Evolutionary conservation across 2,797 vertebrate species (phyloP).

Genomic region (Emys orbicularis): DNA sequence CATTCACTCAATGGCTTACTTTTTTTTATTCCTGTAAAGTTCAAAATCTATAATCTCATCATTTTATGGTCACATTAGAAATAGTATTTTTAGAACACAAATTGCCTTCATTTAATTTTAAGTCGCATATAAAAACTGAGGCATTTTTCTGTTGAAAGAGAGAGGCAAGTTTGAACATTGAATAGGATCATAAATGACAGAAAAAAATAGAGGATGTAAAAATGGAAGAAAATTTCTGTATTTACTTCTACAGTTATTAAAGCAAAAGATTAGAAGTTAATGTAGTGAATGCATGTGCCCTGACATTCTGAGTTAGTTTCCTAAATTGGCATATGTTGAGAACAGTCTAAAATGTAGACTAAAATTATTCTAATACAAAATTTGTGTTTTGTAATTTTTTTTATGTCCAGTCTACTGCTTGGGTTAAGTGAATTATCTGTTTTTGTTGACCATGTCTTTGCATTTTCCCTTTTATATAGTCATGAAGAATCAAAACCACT

Average conservation of each 20-base stretch:
- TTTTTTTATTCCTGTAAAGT: not conserved
- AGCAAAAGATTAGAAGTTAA: slow-evolving; percentile 14
- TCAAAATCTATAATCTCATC: not conserved
- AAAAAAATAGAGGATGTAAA: not conserved
- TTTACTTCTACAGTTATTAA: slow-evolving; percentile 13
- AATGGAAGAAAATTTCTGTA: not conserved
- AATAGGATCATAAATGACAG: slow-evolving; percentile 3
- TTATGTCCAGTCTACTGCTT: not conserved
- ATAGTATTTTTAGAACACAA: not conserved
- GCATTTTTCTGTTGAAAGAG: not conserved
- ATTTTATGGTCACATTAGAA: not conserved
- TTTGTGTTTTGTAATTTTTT: not conserved
- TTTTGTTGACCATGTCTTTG: not conserved
- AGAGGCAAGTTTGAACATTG: not conserved
- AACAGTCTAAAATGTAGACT: not conserved
- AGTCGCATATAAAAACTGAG: not conserved
- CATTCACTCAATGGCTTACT: not conserved
- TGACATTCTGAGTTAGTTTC: slow-evolving; percentile 25
- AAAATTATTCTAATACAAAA: slow-evolving; percentile 9
- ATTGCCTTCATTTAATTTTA: slow-evolving; percentile 30
- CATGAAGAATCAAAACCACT: not conserved
- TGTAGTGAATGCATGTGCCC: slow-evolving; percentile 2
- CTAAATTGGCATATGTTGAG: slow-evolving; percentile 3
- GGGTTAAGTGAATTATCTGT: not conserved
- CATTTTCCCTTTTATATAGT: not conserved